A percentile compares a stretch with the other conserved stretches of the same genome.
phyloP scores from a whole-genome alignment of 2,888 invertebrate genomes.

The Eupithecia pulchellata region DNA sequence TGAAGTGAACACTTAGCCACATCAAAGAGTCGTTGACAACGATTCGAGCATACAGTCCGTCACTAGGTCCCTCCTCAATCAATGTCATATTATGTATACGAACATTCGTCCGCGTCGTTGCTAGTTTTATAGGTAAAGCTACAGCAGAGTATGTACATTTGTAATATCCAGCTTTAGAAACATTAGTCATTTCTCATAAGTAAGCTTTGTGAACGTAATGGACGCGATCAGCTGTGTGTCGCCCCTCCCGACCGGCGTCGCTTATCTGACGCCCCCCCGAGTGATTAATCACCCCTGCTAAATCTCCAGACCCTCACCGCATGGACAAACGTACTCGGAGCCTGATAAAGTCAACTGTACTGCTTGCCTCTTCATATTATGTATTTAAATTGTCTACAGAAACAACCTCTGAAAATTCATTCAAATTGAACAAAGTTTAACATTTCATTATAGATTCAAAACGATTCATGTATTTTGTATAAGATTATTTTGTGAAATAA shows the following conservation, averaged over 20 bases:
- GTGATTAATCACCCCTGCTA: conserved; percentile 74
- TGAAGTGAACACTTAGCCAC: conserved; percentile 73
- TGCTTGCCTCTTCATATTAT: conserved; percentile 44
- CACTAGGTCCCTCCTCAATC: conserved; percentile 20
- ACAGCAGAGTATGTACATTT: conserved; percentile 9
- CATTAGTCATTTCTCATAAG: conserved; percentile 41
- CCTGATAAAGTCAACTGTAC: conserved; percentile 55
- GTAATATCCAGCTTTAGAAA: conserved; percentile 33
- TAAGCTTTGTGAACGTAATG: conserved; percentile 53
- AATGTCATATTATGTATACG: conserved; percentile 10
- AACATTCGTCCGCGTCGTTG: conserved; percentile 4
- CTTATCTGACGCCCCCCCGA: conserved; percentile 70
- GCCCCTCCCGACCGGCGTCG: conserved; percentile 50
- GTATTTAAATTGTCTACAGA: conserved; percentile 22
- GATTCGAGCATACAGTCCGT: conserved; percentile 48
- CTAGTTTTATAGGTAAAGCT: conserved; percentile 1
- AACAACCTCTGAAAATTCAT: conserved; percentile 6
- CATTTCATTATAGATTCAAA: conserved; percentile 22
- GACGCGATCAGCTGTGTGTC: conserved; percentile 62
- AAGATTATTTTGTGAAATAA: conserved; percentile 40
- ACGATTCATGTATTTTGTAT: conserved; percentile 18
- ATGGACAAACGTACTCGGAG: conserved; percentile 56
- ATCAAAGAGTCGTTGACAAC: conserved; percentile 70
- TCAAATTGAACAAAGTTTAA: conserved; percentile 17
- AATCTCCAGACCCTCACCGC: conserved; percentile 66